phyloP scores from a whole-genome alignment of 2,797 vertebrate species.

The Microctenopoma lineatum region DNA sequence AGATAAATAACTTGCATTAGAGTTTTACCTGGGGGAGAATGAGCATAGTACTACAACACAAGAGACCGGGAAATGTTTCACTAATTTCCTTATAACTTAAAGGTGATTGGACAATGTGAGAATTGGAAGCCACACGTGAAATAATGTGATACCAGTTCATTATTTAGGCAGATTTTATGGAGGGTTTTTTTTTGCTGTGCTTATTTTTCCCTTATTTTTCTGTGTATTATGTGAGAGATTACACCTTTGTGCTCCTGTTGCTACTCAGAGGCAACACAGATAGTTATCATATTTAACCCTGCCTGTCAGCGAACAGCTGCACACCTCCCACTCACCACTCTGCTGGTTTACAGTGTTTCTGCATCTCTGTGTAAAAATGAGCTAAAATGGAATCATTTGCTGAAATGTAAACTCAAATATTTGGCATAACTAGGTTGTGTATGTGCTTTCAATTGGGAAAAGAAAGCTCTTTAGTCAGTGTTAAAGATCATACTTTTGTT shows the following conservation, averaged over 20 bases:
- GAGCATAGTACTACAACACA: slow-evolving; percentile 6
- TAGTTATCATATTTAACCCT: slow-evolving; percentile 28
- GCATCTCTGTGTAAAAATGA: neutral
- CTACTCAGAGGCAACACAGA: slow-evolving; percentile 34
- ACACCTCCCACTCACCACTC: neutral
- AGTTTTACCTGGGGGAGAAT: slow-evolving; percentile 16
- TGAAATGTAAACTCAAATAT: neutral
- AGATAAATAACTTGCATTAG: slow-evolving; percentile 29
- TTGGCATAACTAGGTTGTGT: neutral
- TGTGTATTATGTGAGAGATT: slow-evolving; percentile 6
- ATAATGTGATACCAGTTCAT: neutral
- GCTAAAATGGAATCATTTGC: neutral
- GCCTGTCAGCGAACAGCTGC: slow-evolving; percentile 3
- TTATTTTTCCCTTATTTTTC: neutral
- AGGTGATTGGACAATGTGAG: neutral
- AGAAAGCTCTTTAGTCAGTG: no score
- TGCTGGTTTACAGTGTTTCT: neutral
- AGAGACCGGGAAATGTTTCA: neutral
- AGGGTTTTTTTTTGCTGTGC: neutral
- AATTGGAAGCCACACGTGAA: neutral
- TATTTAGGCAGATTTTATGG: neutral
- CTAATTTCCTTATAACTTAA: neutral
- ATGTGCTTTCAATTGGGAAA: no score
- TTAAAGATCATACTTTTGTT: no score
- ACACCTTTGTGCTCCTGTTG: slow-evolving; percentile 21